phyloP scores from a whole-genome alignment of 2,797 vertebrate species.

The Pseudomugil tenellus region DNA sequence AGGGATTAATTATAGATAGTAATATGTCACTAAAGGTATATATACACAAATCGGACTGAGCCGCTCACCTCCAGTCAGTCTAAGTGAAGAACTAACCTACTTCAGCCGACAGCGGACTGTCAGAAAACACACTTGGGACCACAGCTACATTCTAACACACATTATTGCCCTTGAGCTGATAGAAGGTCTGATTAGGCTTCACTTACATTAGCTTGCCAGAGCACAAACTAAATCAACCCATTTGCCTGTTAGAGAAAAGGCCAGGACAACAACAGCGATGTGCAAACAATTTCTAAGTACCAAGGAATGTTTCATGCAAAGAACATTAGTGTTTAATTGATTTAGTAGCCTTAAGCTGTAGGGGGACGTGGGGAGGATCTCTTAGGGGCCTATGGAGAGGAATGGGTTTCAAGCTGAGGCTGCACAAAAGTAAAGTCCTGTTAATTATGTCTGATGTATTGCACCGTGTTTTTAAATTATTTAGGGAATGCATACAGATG shows the following conservation, averaged over 20 bases:
- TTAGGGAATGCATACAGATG: not conserved
- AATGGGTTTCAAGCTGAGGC: not conserved
- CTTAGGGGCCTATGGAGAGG: not conserved
- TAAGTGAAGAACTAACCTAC: slow-evolving; percentile 55
- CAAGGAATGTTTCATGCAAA: slow-evolving; percentile 11
- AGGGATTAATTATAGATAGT: slow-evolving; percentile 70
- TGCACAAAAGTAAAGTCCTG: not conserved
- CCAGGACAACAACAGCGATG: slow-evolving; percentile 33
- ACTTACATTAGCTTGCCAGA: slow-evolving; percentile 44
- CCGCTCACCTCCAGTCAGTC: slow-evolving; percentile 52
- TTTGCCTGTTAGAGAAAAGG: slow-evolving; percentile 15
- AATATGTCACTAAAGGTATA: slow-evolving; percentile 48
- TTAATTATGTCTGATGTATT: not conserved
- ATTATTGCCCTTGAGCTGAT: slow-evolving; percentile 56
- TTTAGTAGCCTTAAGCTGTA: slow-evolving; percentile 12
- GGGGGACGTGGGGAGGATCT: not conserved
- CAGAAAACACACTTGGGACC: slow-evolving; percentile 52
- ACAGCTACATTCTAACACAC: slow-evolving; percentile 31
- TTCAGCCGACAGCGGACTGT: slow-evolving; percentile 49
- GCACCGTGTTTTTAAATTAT: not conserved
- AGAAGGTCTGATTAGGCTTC: slow-evolving; percentile 59
- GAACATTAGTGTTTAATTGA: slow-evolving; percentile 20
- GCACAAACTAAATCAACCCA: slow-evolving; percentile 41
- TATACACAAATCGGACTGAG: slow-evolving; percentile 42
- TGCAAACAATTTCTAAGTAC: slow-evolving; percentile 15